Evolutionary conservation across 2,797 vertebrate genomes (phyloP), one percentile per base, ranked within the genome.

Genomic region (Sebastes diaconus): DNA sequence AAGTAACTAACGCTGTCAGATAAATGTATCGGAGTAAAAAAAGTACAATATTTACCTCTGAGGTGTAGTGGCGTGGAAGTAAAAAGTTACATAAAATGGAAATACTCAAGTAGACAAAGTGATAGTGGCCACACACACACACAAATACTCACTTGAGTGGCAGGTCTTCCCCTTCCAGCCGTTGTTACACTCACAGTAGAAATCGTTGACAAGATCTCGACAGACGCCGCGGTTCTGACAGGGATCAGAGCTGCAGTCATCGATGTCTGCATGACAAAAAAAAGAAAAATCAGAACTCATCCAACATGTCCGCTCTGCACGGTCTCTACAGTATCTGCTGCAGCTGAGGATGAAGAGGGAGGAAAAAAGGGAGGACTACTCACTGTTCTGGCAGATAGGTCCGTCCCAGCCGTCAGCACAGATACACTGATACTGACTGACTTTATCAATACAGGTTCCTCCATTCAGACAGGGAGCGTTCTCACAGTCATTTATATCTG

Each of bases 151-250:
- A 99, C 98, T 95, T 1, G 98, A 99, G 88, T 96, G 96, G 87
- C 98, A 99, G 11, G 97, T 98, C 94, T 99, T 99, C 66, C 98
- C 97, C 95, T 99, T 98, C 98, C 97, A 99, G 59, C 96, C 97
- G 3, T 97, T 95, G 93, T 93, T 95, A 73, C 98, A 99, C 90
- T 98, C 96, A 74, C 98, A 99, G 94, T 96, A 97, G 83, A 98
- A 99, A 88, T 98, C 97, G 0, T 95, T 97, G 91, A 98, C 95
- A 92, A 98, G 95, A 92, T 99, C 98, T 12, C 95, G 96, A 75
- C 98, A 99, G 4, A 95, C 95, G 77, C 97, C 98, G 42, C 96
- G 93, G 32, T 98, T 97, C 86, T 95, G 95, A 85, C 98, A 99
- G 13, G 96, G 97, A 81, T 95, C 96, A 52, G 95, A 93, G 93